phyloP scores from a whole-genome alignment of 2,113 vertebrate genomes.

The Holacanthus passer region DNA sequence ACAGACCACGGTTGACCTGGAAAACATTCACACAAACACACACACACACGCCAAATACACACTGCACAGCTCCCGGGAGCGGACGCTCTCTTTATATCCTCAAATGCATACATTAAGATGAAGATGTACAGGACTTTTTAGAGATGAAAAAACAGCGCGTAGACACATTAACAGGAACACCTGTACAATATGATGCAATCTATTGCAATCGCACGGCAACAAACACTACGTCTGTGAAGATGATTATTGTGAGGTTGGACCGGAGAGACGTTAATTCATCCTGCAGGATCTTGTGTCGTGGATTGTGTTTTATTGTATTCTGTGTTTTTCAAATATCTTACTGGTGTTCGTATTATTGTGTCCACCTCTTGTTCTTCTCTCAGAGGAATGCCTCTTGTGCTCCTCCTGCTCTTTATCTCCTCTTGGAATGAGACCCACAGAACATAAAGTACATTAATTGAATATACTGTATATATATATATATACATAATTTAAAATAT shows the following conservation, averaged over 20 bases:
- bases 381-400: slow-evolving; percentile 35
- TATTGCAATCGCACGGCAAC: background rate
- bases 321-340: slow-evolving; percentile 7
- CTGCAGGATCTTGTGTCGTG: slow-evolving; percentile 4
- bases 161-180: slow-evolving; percentile 53
- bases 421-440: slow-evolving; percentile 31
- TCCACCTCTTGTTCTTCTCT: slow-evolving; percentile 10
- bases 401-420: slow-evolving; percentile 13
- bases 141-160: slow-evolving; percentile 24
- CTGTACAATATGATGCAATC: slow-evolving; percentile 33
- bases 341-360: slow-evolving; percentile 47
- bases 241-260: background rate
- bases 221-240: background rate
- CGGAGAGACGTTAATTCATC: slow-evolving; percentile 7
- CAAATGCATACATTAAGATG: slow-evolving; percentile 68
- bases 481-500: slow-evolving; percentile 51
- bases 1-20: slow-evolving; percentile 54
- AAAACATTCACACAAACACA: slow-evolving; percentile 46
- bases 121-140: slow-evolving; percentile 54
- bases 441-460: slow-evolving; percentile 56
- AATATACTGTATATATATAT: slow-evolving; percentile 50
- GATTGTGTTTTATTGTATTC: slow-evolving; percentile 10
- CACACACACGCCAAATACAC: slow-evolving; percentile 39
- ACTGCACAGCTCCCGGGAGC: slow-evolving; percentile 34
- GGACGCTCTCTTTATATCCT: slow-evolving; percentile 63